These are phyloP conservation scores for Chondrosia reniformis DNA, from an alignment of 37 sponge, comb jelly and placozoan genomes.

Conservation along the genomic window DNA sequence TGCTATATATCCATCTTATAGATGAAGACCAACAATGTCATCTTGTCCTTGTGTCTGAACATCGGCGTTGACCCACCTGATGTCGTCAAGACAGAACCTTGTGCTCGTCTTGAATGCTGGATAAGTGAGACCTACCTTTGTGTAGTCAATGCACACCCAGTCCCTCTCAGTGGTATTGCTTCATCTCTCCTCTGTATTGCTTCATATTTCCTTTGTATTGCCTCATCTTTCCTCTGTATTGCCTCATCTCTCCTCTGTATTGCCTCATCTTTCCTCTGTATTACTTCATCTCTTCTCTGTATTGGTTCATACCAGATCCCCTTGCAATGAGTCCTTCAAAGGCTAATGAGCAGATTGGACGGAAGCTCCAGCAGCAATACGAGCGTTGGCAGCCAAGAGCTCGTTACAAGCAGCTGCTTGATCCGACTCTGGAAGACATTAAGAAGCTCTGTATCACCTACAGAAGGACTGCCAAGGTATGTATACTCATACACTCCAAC, in stretches of 20 bases:
- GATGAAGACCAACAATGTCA: slow-evolving; percentile 92
- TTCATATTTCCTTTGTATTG: background rate
- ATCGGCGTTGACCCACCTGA: slow-evolving; percentile 97
- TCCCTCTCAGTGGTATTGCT: too few species aligned
- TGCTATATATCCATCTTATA: too few species aligned
- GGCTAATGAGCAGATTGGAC: slow-evolving; percentile 76
- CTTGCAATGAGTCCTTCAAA: slow-evolving; percentile 72
- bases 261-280: background rate
- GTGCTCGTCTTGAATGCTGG: slow-evolving; percentile 95
- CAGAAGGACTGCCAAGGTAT: slow-evolving; percentile 88
- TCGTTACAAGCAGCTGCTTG: slow-evolving; percentile 86
- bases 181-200: background rate
- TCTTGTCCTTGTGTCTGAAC: slow-evolving; percentile 80
- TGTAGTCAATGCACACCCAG: too few species aligned
- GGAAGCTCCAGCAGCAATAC: slow-evolving; percentile 84
- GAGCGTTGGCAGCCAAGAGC: slow-evolving; percentile 95
- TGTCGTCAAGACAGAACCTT: slow-evolving; percentile 77
- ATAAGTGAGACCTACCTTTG: slow-evolving; percentile 58
- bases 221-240: background rate
- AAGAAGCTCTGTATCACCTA: slow-evolving; percentile 83
- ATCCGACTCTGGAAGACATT: slow-evolving; percentile 91
- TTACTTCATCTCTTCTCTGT: background rate
- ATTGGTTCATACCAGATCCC: slow-evolving; percentile 67
- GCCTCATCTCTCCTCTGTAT: background rate
- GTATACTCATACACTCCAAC: too few species aligned